Evolutionary conservation across 1,140 invertebrate species (phyloP).

Genomic region (Agrypnia vestita): DNA sequence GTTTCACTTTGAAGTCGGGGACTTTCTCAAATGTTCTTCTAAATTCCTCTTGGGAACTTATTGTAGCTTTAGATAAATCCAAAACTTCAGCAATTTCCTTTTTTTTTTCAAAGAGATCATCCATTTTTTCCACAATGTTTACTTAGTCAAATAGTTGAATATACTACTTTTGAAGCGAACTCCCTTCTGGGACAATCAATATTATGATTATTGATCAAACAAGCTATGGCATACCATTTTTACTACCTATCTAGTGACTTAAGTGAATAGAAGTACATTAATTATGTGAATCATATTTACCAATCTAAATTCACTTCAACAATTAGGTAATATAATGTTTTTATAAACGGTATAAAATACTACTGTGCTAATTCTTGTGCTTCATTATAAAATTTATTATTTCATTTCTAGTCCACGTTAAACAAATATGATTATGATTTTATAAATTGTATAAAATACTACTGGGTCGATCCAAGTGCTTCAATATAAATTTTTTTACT

Average conservation of each 20-base stretch:
- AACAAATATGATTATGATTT: background rate
- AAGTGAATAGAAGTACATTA: slow-evolving; percentile 14
- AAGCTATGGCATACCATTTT: slow-evolving; percentile 36
- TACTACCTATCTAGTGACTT: slow-evolving; percentile 12
- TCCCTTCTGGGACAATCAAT: slow-evolving; percentile 8
- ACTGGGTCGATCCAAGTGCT: background rate
- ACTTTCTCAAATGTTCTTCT: slow-evolving; percentile 87
- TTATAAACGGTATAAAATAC: slow-evolving; percentile 39
- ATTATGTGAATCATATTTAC: slow-evolving; percentile 12
- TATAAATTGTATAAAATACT: slow-evolving; percentile 16
- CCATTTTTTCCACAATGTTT: slow-evolving; percentile 75
- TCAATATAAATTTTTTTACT: slow-evolving; percentile 32
- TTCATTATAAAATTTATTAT: slow-evolving; percentile 4
- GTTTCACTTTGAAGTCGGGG: slow-evolving; percentile 90
- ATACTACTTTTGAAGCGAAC: slow-evolving; percentile 11
- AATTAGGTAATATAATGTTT: slow-evolving; percentile 13
- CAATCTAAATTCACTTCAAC: background rate
- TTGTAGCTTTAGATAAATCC: slow-evolving; percentile 87
- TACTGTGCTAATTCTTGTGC: background rate
- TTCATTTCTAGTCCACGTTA: background rate
- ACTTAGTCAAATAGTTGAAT: background rate
- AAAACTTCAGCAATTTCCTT: slow-evolving; percentile 87
- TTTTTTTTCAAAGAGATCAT: slow-evolving; percentile 88
- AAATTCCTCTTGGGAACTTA: slow-evolving; percentile 86
- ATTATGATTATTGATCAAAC: slow-evolving; percentile 53